Base-by-base conservation (phyloP, 2,888 invertebrate genomes). In the Dolomedes plantarius region DNA sequence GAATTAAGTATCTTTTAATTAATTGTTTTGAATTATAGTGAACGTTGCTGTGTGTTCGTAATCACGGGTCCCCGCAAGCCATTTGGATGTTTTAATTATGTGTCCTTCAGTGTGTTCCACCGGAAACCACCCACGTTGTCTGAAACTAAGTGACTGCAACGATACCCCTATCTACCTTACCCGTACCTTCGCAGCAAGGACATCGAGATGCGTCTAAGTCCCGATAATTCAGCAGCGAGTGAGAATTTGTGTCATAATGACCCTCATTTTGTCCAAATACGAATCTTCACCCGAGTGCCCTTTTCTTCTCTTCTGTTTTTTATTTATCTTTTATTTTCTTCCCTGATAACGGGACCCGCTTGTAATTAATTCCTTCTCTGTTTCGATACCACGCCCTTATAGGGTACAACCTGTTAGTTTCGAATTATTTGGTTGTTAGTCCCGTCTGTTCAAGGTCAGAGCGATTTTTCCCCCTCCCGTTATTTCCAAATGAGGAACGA, bases 331-430 rank as follows among this genome's bases (percentile, higher is more conserved):
- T n/a, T n/a, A n/a, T n/a, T n/a, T n/a, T n/a, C n/a, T n/a, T n/a
- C 36, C 36, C 75, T 72, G 29, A 29, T 31, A 56, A 56, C 56
- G 56, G 50, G 7, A 65, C 31, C 69, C 50, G 69, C 64, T 62
- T 71, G 39, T 46, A 64, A 80, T 80, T 80, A 80, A 80, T 80
- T 80, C 64, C 64, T 32, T 36, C 62, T 72, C 16, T 65, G 56
- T 23, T 3, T 16, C 23, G 7, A 16, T 23, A 23, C 56, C 56
- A 56, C 56, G 56, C 56, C 56, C 23, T 56, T 23, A 19, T 23
- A 11, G 1, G 23, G 3, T 56, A 5, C 56, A 23, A 23, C 56
- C 56, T 56, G 56, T 56, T 56, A 23, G 56, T 56, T 23, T 5
- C 23, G 5, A 56, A 23, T 56, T 23, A 23, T 23, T 23, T 11